Conservation (phyloP, 2,113 vertebrate species). For the Pterophyllum scalare region DNA sequence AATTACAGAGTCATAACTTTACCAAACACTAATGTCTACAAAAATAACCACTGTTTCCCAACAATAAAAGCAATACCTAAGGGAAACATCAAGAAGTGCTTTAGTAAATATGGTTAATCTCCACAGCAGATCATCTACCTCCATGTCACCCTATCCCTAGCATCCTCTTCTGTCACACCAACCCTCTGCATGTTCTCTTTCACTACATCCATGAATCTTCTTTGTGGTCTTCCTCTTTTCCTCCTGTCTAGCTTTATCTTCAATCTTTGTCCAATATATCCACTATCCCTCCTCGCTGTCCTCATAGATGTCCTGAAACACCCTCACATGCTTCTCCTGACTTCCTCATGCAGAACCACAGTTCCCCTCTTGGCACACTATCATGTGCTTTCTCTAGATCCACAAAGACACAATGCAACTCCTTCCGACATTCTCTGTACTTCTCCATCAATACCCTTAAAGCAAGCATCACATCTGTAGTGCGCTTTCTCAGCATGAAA, state of each 20-base stretch:
- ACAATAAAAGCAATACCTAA: background rate
- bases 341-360: no score
- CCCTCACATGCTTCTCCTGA: no score
- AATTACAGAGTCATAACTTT: slow-evolving; percentile 9
- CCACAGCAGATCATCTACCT: no score
- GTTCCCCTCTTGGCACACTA: no score
- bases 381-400: no score
- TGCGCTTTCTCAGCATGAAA: background rate
- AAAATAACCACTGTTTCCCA: background rate
- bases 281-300: no score
- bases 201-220: background rate
- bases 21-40: background rate
- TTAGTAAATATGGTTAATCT: background rate
- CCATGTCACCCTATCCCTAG: background rate
- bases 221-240: no score
- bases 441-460: background rate
- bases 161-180: background rate
- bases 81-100: background rate
- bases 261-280: no score
- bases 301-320: no score
- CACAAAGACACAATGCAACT: no score
- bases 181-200: background rate
- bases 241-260: no score
- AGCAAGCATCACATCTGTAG: background rate
- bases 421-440: background rate